These are phyloP conservation scores for Cheilosia pagana DNA, from an alignment of 2,888 invertebrate genomes.

Conservation along the genomic window DNA sequence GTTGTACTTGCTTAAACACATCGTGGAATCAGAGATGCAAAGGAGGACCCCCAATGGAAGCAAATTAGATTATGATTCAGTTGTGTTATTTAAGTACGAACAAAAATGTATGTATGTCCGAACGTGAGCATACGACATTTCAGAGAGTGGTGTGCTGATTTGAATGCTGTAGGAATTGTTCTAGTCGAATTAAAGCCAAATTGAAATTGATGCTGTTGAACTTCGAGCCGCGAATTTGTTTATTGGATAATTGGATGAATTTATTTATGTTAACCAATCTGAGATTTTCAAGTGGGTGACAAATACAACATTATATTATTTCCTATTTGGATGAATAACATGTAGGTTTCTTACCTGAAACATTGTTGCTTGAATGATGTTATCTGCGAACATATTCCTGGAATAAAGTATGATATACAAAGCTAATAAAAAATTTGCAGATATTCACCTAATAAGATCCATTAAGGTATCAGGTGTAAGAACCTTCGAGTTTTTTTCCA, in stretches of 20 bases:
- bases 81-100: conserved; percentile 30
- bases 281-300: conserved; percentile 23
- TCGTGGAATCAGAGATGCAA: background rate
- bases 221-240: conserved; percentile 61
- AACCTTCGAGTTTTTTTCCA: conserved; percentile 85
- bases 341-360: conserved; percentile 86
- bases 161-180: conserved; percentile 33
- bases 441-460: conserved; percentile 92
- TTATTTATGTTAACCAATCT: conserved; percentile 48
- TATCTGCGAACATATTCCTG: conserved; percentile 97
- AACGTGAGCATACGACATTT: conserved; percentile 21
- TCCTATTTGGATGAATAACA: conserved; percentile 18
- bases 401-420: conserved; percentile 80
- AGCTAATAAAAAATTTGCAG: background rate
- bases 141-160: conserved; percentile 40
- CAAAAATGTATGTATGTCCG: conserved; percentile 5
- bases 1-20: background rate
- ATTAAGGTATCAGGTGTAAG: conserved; percentile 95
- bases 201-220: conserved; percentile 71
- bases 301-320: conserved; percentile 16
- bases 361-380: conserved; percentile 93
- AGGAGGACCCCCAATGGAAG: conserved; percentile 11
- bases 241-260: conserved; percentile 67
- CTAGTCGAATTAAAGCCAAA: conserved; percentile 41
- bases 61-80: conserved; percentile 46